These are phyloP conservation scores for Coronaproctus castanopsis DNA, from an alignment of 2,888 invertebrate species.

Conservation along the genomic window DNA sequence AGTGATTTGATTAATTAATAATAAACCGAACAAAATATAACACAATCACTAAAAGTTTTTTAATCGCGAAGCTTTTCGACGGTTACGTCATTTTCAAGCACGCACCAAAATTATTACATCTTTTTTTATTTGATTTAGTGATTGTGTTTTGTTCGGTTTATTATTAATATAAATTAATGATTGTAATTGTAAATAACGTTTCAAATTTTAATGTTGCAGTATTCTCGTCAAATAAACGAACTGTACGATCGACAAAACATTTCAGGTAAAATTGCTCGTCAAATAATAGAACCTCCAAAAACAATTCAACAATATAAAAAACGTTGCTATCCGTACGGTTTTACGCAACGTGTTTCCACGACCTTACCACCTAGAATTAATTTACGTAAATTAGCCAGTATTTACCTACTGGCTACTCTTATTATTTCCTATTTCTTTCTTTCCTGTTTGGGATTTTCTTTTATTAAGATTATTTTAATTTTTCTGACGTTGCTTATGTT, in stretches of 20 bases:
- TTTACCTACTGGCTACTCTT: background rate
- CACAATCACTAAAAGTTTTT: no score
- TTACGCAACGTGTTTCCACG: conserved; percentile 34
- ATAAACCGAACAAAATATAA: no score
- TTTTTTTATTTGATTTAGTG: no score
- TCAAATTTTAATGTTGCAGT: conserved; percentile 34
- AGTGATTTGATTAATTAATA: no score
- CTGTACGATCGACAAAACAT: conserved; percentile 43
- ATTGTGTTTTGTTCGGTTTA: no score
- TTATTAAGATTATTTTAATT: background rate
- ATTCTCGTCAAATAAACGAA: conserved; percentile 39
- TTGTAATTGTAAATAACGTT: no score
- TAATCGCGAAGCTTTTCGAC: no score
- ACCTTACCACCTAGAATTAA: conserved; percentile 45
- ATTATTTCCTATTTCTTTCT: background rate
- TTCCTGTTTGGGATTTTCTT: background rate
- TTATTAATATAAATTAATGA: no score
- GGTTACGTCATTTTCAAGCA: no score
- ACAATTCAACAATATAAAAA: conserved; percentile 41
- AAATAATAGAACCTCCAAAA: conserved; percentile 40
- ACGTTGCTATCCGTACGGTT: conserved; percentile 29
- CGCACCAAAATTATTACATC: no score
- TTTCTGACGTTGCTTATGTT: background rate
- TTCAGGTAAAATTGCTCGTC: conserved; percentile 39
- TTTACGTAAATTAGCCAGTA: conserved; percentile 38